phyloP scores from a whole-genome alignment of 2,888 invertebrate genomes.

The Acanthacorydalis orientalis region DNA sequence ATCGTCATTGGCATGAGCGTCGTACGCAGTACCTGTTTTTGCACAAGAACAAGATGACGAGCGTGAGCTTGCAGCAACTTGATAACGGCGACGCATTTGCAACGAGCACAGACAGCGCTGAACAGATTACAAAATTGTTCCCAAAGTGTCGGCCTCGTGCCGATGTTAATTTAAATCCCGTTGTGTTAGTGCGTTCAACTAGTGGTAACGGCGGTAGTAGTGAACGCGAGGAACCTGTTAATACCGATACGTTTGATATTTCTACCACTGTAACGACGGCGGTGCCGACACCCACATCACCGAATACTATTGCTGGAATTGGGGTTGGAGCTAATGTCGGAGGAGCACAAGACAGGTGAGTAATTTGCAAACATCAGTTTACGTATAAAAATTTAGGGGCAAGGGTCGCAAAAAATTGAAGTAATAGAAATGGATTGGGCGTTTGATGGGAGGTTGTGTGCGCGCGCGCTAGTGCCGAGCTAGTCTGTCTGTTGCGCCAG shows the following conservation, averaged over 20 bases:
- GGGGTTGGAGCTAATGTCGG: background rate
- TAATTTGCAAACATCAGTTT: too few species aligned
- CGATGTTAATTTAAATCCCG: slow-evolving; percentile 37
- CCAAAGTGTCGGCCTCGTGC: slow-evolving; percentile 69
- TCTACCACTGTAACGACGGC: background rate
- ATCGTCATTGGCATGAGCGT: too few species aligned
- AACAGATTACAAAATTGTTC: slow-evolving; percentile 70
- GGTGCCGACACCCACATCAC: background rate
- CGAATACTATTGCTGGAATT: too few species aligned
- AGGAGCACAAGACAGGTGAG: background rate
- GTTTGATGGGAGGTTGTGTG: too few species aligned
- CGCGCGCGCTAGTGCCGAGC: slow-evolving; percentile 1
- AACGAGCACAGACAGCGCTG: slow-evolving; percentile 28
- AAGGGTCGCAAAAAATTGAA: too few species aligned
- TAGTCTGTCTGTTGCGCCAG: background rate
- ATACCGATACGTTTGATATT: background rate
- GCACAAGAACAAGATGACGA: slow-evolving; percentile 4
- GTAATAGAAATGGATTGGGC: too few species aligned
- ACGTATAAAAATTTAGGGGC: too few species aligned
- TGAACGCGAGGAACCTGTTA: background rate
- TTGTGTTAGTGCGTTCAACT: slow-evolving; percentile 14
- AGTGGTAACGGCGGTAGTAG: background rate
- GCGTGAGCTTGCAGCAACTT: slow-evolving; percentile 6
- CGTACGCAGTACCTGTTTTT: too few species aligned
- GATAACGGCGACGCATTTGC: slow-evolving; percentile 5